Evolutionary conservation across 2,113 vertebrate species (phyloP).

Genomic region (Carollia perspicillata): DNA sequence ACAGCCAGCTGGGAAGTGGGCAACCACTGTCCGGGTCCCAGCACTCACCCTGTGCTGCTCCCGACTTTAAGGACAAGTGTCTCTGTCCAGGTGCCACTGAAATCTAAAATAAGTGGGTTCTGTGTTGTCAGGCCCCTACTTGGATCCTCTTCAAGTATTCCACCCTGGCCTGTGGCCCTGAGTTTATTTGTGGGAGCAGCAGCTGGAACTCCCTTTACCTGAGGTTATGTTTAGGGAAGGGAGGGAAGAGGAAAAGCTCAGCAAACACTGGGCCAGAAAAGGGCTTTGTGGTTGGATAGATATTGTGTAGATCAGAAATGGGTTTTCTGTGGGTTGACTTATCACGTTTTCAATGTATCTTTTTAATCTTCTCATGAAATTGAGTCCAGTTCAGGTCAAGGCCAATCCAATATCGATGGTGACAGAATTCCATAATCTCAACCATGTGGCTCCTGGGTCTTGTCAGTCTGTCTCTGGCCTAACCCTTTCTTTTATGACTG

Average conservation of each 20-base stretch:
- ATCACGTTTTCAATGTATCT: not conserved
- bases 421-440: not conserved
- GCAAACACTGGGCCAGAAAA: not conserved
- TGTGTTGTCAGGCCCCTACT: not conserved
- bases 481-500: not conserved
- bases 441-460: accelerated
- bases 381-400: not conserved
- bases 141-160: not conserved
- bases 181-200: not conserved
- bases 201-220: not conserved
- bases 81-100: not conserved
- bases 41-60: not conserved
- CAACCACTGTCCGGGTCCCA: not conserved
- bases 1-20: not conserved
- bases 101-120: not conserved
- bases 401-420: not conserved
- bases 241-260: not conserved
- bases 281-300: not conserved
- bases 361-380: not conserved
- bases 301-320: not conserved
- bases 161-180: not conserved
- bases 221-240: not conserved
- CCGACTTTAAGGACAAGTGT: not conserved
- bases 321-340: not conserved
- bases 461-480: not conserved